Evolutionary conservation across 2,797 vertebrate genomes (phyloP).

Genomic region (Basileuterus tristriatus): DNA sequence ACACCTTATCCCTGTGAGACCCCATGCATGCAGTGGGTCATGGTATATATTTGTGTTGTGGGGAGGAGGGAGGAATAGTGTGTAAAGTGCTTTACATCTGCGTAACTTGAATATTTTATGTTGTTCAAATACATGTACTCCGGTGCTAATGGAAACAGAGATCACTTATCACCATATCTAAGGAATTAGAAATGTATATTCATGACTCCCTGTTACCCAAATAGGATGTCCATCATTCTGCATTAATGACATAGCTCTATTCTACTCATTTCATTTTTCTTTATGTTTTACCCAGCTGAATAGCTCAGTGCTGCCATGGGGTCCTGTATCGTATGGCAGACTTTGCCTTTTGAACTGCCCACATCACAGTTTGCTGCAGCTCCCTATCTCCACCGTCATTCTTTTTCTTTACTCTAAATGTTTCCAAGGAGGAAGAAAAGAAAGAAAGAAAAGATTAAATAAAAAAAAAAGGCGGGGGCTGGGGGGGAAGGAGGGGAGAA

Average conservation of each 20-base stretch:
- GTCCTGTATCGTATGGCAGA: slow-evolving; percentile 19
- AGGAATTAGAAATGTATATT: slow-evolving; percentile 39
- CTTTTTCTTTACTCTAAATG: slow-evolving; percentile 66
- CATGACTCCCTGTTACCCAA: slow-evolving; percentile 12
- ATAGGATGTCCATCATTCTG: slow-evolving; percentile 26
- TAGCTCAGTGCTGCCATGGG: slow-evolving; percentile 21
- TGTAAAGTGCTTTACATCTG: not conserved
- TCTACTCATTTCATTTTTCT: slow-evolving; percentile 45
- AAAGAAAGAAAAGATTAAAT: slow-evolving; percentile 42
- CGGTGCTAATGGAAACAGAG: not conserved
- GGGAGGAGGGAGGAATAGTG: not conserved
- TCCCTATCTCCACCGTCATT: slow-evolving; percentile 58
- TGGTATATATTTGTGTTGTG: not conserved
- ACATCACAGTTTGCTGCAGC: slow-evolving; percentile 49
- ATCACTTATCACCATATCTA: slow-evolving; percentile 19
- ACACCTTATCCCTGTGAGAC: not conserved
- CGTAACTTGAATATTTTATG: not conserved
- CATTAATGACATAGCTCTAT: slow-evolving; percentile 24
- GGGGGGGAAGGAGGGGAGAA: not conserved
- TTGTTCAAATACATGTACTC: not conserved
- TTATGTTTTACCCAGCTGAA: slow-evolving; percentile 25
- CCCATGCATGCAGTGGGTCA: not conserved
- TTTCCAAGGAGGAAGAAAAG: slow-evolving; percentile 64
- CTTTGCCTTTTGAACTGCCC: slow-evolving; percentile 65
- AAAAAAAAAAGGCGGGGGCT: not conserved